Percentiles rank a stretch among this genome's conserved stretches.
Evolutionary conservation across 2,888 invertebrate genomes (phyloP).

Genomic region (Temnothorax unifasciatus): DNA sequence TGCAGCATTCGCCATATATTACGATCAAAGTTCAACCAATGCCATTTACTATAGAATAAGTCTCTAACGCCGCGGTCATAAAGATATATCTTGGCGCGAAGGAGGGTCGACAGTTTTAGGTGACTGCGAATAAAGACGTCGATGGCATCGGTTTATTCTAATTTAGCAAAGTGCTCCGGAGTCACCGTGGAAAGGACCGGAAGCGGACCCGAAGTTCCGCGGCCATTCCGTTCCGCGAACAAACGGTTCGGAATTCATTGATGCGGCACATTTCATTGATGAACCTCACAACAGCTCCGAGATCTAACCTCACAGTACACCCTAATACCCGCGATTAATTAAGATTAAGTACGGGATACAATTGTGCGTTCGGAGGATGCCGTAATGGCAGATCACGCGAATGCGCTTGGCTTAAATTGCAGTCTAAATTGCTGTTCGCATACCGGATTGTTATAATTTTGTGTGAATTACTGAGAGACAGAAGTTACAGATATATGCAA

Average conservation of each 20-base stretch:
- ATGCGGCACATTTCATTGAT: conserved; percentile 54
- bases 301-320: conserved; percentile 38
- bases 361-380: conserved; percentile 23
- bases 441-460: not conserved
- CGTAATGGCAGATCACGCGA: conserved; percentile 39
- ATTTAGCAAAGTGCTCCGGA: conserved; percentile 57
- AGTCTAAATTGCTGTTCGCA: not conserved
- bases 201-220: conserved; percentile 7
- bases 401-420: not conserved
- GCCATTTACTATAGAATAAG: conserved; percentile 46
- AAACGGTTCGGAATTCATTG: conserved; percentile 51
- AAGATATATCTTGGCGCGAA: conserved; percentile 56
- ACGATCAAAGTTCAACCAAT: conserved; percentile 50
- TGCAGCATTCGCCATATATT: conserved; percentile 33
- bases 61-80: conserved; percentile 49
- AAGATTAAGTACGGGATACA: conserved; percentile 53
- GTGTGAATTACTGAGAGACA: not conserved
- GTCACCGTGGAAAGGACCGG: conserved; percentile 26
- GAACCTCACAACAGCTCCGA: conserved; percentile 33
- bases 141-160: conserved; percentile 60
- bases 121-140: conserved; percentile 55
- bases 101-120: conserved; percentile 52
- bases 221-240: not conserved
- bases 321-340: conserved; percentile 56
- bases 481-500: not conserved